Conservation (phyloP, 2,888 invertebrate species). For the Hedychridium roseum region DNA sequence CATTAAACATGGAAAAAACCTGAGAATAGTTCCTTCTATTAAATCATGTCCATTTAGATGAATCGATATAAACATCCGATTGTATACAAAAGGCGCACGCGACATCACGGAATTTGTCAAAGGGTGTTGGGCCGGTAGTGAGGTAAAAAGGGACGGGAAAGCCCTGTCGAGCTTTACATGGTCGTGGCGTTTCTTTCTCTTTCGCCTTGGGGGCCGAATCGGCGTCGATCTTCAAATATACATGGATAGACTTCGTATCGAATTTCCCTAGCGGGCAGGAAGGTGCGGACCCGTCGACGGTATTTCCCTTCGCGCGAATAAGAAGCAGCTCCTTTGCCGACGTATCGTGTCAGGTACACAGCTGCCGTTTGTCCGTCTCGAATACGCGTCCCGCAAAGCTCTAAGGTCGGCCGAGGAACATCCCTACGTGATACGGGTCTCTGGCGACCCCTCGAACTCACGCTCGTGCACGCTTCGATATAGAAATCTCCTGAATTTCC, state of each 20-base stretch:
- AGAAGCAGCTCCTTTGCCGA: conserved; percentile 35
- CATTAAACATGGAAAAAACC: no score
- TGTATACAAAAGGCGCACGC: no score
- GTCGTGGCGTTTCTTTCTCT: conserved; percentile 13
- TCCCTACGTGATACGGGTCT: conserved; percentile 28
- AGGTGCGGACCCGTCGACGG: conserved; percentile 36
- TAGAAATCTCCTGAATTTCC: conserved; percentile 40
- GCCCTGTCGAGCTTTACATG: conserved; percentile 21
- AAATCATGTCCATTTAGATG: no score
- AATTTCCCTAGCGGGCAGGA: conserved; percentile 56
- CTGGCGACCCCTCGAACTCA: conserved; percentile 32
- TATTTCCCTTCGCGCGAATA: conserved; percentile 44
- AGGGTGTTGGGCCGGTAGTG: no score
- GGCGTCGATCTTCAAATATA: conserved; percentile 49
- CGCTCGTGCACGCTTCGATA: no score
- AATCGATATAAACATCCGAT: no score
- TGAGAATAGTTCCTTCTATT: no score
- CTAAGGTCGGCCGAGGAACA: conserved; percentile 18
- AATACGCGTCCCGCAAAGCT: conserved; percentile 26
- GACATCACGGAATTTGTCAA: no score
- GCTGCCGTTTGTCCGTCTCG: conserved; percentile 31
- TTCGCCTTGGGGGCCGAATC: conserved; percentile 11
- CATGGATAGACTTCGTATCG: conserved; percentile 55
- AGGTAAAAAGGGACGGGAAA: conserved; percentile 20
- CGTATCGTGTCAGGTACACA: conserved; percentile 23